Percentiles rank a stretch among this genome's conserved stretches.
Evolutionary conservation across 2,797 vertebrate species (phyloP).

Genomic region (Myotis pilosus): DNA sequence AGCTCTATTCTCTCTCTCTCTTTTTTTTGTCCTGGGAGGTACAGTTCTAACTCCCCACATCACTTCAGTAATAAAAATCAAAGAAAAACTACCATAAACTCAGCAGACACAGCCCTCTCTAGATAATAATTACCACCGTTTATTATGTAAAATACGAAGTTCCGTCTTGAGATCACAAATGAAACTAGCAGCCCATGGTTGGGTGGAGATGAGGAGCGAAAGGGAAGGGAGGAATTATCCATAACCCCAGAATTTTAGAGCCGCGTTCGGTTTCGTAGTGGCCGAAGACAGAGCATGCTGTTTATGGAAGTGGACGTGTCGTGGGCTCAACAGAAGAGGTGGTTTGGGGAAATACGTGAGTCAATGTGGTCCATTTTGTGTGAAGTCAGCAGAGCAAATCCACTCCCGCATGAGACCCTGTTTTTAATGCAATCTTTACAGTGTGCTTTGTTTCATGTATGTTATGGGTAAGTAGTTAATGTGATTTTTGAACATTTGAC

Average conservation of each 20-base stretch:
- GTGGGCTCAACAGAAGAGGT: neutral
- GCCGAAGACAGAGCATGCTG: neutral
- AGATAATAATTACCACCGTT: neutral
- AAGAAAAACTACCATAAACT: neutral
- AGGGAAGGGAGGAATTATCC: neutral
- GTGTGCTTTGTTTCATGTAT: neutral
- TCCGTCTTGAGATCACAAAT: neutral
- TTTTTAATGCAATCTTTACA: neutral
- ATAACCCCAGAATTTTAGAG: neutral
- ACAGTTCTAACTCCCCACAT: neutral
- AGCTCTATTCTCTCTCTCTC: neutral
- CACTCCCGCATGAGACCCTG: too few relatives aligned
- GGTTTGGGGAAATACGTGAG: neutral
- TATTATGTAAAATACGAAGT: neutral
- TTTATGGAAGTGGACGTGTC: accelerated
- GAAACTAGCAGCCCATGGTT: neutral
- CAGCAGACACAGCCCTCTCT: neutral
- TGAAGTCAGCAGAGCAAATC: neutral
- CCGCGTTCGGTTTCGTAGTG: too few relatives aligned
- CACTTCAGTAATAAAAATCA: neutral
- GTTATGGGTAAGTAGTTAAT: neutral
- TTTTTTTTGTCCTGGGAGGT: neutral
- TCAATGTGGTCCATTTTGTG: neutral
- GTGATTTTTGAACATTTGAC: neutral
- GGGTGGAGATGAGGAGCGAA: neutral